Evolutionary conservation across 2,888 invertebrate genomes (phyloP).

Genomic region (Drymonia ruficornis): DNA sequence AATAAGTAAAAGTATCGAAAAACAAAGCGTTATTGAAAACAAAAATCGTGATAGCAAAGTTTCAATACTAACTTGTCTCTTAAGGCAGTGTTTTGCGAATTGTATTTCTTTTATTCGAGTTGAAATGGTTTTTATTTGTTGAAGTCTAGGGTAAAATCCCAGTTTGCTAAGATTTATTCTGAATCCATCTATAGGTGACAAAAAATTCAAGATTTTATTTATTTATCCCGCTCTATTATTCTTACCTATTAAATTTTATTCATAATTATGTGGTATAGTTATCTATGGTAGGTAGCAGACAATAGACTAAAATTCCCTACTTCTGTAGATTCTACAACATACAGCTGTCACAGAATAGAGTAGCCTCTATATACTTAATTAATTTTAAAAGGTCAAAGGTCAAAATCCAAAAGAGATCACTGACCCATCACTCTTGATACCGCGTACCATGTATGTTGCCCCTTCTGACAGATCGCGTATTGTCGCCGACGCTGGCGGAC

Average conservation of each 20-base stretch:
- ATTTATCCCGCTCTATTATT: too few relatives aligned
- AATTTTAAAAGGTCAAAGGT: neutral
- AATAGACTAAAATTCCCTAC: too few relatives aligned
- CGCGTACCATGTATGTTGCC: slow-evolving; percentile 35
- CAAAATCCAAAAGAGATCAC: slow-evolving; percentile 35
- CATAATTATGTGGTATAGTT: too few relatives aligned
- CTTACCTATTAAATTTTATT: too few relatives aligned
- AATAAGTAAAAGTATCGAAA: too few relatives aligned
- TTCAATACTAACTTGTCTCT: neutral
- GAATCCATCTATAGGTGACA: too few relatives aligned
- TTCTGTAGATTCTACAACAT: too few relatives aligned
- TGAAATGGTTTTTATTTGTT: neutral
- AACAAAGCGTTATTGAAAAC: neutral
- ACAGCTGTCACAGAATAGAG: too few relatives aligned
- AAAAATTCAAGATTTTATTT: too few relatives aligned
- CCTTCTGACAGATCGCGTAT: slow-evolving; percentile 65
- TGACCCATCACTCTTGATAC: slow-evolving; percentile 59
- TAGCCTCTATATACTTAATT: neutral
- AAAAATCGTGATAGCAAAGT: neutral
- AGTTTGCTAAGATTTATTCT: too few relatives aligned
- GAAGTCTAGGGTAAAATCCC: too few relatives aligned
- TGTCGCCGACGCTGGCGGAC: slow-evolving; percentile 61
- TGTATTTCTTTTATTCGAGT: neutral
- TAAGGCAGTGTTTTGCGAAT: slow-evolving; percentile 1
- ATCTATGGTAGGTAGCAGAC: too few relatives aligned